A percentile compares a stretch with the other conserved stretches of the same genome.
Evolutionary conservation across 1,140 invertebrate genomes (phyloP).

Genomic region (Saxidomus purpurata): DNA sequence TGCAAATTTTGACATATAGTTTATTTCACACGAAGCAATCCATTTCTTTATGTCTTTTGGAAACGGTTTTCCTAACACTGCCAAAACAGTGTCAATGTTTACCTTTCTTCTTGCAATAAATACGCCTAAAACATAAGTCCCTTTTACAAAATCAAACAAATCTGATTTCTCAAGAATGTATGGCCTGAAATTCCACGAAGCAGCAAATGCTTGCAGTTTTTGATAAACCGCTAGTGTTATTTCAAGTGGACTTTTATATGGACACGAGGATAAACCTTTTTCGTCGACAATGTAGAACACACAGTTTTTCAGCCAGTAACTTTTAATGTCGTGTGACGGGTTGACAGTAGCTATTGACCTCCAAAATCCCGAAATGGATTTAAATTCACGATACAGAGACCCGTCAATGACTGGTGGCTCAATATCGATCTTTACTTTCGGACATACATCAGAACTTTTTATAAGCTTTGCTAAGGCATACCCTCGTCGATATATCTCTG

Average conservation of each 20-base stretch:
- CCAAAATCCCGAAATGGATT: background rate
- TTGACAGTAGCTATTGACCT: background rate
- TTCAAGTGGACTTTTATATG: background rate
- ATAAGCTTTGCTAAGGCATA: background rate
- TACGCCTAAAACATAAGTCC: background rate
- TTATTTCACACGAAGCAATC: background rate
- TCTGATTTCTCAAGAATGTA: background rate
- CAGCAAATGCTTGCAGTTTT: background rate
- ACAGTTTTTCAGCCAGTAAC: conserved; percentile 11
- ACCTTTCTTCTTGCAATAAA: background rate
- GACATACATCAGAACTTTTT: background rate
- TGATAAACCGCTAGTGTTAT: background rate
- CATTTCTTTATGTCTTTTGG: background rate
- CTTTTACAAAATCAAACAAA: background rate
- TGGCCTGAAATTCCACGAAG: background rate
- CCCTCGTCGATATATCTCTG: background rate
- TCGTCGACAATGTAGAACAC: background rate
- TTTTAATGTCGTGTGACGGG: background rate
- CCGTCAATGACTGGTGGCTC: background rate
- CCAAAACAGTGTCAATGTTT: background rate
- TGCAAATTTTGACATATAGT: background rate
- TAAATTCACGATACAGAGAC: background rate
- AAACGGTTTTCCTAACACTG: background rate
- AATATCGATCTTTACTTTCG: background rate
- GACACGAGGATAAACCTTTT: background rate